Percentiles rank a stretch among this genome's conserved stretches.
These are phyloP conservation scores for Ia io DNA, from an alignment of 2,113 vertebrate species.

Conservation along the genomic window DNA sequence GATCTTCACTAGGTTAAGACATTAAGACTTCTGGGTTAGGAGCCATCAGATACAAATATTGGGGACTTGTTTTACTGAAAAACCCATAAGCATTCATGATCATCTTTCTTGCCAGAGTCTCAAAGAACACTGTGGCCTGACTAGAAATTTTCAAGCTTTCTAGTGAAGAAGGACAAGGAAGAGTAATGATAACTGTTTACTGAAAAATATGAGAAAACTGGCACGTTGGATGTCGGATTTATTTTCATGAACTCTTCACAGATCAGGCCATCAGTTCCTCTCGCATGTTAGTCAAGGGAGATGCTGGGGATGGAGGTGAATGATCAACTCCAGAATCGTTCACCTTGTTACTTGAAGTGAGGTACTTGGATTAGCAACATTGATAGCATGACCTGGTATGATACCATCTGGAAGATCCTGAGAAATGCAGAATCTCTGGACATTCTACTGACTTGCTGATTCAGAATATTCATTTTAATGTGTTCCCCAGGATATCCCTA, in stretches of 20 bases:
- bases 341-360: neutral
- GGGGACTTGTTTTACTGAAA: neutral
- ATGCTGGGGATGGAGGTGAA: neutral
- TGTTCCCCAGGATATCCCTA: neutral
- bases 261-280: neutral
- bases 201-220: neutral
- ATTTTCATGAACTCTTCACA: neutral
- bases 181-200: neutral
- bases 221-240: neutral
- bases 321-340: neutral
- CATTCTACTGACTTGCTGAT: neutral
- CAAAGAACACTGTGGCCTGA: neutral
- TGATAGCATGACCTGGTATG: neutral
- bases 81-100: neutral
- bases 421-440: neutral
- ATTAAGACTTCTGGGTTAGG: neutral
- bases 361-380: neutral
- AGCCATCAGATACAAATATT: neutral
- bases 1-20: neutral
- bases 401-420: neutral
- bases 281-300: neutral
- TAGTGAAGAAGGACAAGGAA: neutral
- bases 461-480: neutral
- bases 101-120: neutral
- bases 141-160: neutral